Base-by-base conservation (phyloP, 2,888 invertebrate species). In the Ophonus ardosiacus region DNA sequence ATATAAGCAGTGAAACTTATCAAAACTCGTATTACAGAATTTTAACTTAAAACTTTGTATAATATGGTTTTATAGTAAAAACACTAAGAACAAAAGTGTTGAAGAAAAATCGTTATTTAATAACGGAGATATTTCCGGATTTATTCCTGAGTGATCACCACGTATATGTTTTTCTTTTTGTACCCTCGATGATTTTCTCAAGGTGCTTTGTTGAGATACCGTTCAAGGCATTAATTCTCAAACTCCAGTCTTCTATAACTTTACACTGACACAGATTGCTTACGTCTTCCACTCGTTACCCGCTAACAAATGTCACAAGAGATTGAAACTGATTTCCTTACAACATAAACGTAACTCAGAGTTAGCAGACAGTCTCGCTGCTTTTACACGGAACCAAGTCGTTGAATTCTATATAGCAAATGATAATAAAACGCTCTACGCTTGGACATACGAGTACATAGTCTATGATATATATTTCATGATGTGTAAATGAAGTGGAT, bases 321-420 rank as follows among this genome's bases (percentile, higher is more conserved):
- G 63, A 63, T 63, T 21, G 63, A 18, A 63, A 21, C 63, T 63
- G 63, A 21, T 24, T 63, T 63, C 63, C 21, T 21, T 18, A 63
- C 24, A 63, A 63, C 63, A 24, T 63, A 63, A 63, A 63, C 63
- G 63, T 63, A 24, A 63, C 63, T 63, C 63, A 63, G 21, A 21
- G 63, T 24, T 63, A 21, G 18, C 21, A 1, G 8, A 51, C 43
- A 13, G 8, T 51, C 43, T 51, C 4, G 43, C 10, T 51, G 13
- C 43, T 2, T 51, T 51, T 51, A 51, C 10, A 51, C 13, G 0
- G 13, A 51, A 6, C 10, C 13, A 8, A 51, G 10, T 51, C 43
- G 43, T 13, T 51, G 10, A 51, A 13, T 51, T 51, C 43, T 10
- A 51, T 10, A 51, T 8, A 51, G 43, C 13, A 31, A 51, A 51